These are phyloP conservation scores for Podabrus alpinus DNA, from an alignment of 2,888 invertebrate genomes.

Conservation along the genomic window DNA sequence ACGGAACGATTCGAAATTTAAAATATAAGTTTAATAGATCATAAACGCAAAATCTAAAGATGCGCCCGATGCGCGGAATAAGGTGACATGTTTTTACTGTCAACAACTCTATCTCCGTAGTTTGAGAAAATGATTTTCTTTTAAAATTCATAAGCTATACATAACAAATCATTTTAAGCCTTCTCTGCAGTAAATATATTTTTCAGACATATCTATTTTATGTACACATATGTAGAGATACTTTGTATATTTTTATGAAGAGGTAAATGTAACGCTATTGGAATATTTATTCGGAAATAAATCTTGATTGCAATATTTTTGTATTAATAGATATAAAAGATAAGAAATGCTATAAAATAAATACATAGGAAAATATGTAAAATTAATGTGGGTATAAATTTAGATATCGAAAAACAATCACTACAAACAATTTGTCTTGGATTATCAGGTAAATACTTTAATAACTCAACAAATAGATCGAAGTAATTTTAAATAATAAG, in stretches of 20 bases:
- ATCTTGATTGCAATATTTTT: not conserved
- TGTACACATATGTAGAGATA: not conserved
- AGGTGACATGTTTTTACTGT: no score
- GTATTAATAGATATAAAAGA: not conserved
- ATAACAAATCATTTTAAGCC: not conserved
- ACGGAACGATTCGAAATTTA: no score
- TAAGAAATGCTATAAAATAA: not conserved
- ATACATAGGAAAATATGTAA: not conserved
- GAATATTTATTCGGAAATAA: not conserved
- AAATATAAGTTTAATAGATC: no score
- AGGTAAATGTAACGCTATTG: not conserved
- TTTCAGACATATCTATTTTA: not conserved
- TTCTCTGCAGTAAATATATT: not conserved
- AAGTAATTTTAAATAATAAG: not conserved
- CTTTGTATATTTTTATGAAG: not conserved
- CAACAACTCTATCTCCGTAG: not conserved
- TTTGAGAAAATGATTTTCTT: not conserved
- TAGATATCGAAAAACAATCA: not conserved
- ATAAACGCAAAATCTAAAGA: no score
- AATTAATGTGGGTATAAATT: not conserved
- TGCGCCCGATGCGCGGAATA: no score
- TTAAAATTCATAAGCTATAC: not conserved
- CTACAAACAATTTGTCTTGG: not conserved
- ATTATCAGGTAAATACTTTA: not conserved
- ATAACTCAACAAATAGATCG: not conserved